A percentile compares a stretch with the other conserved stretches of the same genome.
Conservation (phyloP, 2,113 vertebrate genomes). For the Brachyistius frenatus region DNA sequence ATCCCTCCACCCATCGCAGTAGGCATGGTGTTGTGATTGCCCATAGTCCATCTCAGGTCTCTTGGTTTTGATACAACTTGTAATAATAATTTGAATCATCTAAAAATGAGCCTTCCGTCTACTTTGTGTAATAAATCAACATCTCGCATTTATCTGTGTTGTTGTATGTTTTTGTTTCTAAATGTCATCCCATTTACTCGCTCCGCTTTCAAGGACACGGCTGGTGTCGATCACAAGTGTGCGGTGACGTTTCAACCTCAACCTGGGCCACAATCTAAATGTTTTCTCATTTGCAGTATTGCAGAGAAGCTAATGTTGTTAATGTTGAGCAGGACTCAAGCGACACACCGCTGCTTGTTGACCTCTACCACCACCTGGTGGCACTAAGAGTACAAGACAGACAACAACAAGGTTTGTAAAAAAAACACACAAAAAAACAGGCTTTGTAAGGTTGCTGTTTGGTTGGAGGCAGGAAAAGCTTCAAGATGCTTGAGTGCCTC, state of each 20-base stretch:
- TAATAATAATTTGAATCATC: slow-evolving; percentile 45
- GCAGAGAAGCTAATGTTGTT: not conserved
- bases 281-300: not conserved
- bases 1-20: slow-evolving; percentile 8
- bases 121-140: slow-evolving; percentile 66
- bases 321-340: not conserved
- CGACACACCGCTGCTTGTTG: slow-evolving; percentile 12
- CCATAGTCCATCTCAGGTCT: slow-evolving; percentile 48
- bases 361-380: slow-evolving; percentile 64
- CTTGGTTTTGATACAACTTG: slow-evolving; percentile 43
- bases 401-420: not conserved
- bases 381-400: not conserved
- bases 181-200: not conserved
- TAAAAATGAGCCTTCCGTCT: slow-evolving; percentile 37
- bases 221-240: not conserved
- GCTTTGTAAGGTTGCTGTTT: not conserved
- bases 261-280: not conserved
- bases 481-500: too few relatives aligned
- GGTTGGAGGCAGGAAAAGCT: not conserved
- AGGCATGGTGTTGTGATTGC: slow-evolving; percentile 34
- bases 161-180: not conserved
- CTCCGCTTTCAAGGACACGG: not conserved
- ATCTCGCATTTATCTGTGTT: slow-evolving; percentile 43
- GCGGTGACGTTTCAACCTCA: not conserved
- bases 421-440: not conserved